Conservation (phyloP, 2,888 invertebrate genomes). For the Chydorus sphaericus region DNA sequence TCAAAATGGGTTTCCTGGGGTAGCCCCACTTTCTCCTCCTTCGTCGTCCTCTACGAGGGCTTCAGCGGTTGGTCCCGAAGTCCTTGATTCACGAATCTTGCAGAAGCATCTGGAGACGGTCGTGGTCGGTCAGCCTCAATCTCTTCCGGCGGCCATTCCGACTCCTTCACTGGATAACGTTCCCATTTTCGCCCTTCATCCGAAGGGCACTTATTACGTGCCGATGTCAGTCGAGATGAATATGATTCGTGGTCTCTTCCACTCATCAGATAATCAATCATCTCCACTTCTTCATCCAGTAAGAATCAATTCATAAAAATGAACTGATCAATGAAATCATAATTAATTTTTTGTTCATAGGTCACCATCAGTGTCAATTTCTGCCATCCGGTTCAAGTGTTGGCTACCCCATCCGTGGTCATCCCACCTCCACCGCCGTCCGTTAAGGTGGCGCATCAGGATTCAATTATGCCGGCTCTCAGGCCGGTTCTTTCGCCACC, state of each 20-base stretch:
- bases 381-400: conserved; percentile 5
- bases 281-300: conserved; percentile 35
- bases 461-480: neutral
- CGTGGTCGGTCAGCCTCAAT: no score
- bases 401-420: neutral
- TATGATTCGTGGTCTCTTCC: conserved; percentile 46
- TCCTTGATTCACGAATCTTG: no score
- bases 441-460: neutral
- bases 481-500: no score
- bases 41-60: neutral
- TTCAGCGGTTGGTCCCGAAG: no score
- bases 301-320: no score
- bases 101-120: no score
- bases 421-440: neutral
- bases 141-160: neutral
- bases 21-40: neutral
- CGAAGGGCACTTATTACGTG: conserved; percentile 76
- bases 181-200: conserved; percentile 78
- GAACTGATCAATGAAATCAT: no score
- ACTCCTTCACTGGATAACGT: conserved; percentile 36
- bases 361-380: conserved; percentile 64
- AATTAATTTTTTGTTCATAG: conserved; percentile 50
- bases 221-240: conserved; percentile 67
- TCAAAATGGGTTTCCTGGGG: no score
- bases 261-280: no score